Percentiles rank a stretch among this genome's conserved stretches.
Evolutionary conservation across 2,113 vertebrate genomes (phyloP).

Genomic region (Syngnathus typhle): DNA sequence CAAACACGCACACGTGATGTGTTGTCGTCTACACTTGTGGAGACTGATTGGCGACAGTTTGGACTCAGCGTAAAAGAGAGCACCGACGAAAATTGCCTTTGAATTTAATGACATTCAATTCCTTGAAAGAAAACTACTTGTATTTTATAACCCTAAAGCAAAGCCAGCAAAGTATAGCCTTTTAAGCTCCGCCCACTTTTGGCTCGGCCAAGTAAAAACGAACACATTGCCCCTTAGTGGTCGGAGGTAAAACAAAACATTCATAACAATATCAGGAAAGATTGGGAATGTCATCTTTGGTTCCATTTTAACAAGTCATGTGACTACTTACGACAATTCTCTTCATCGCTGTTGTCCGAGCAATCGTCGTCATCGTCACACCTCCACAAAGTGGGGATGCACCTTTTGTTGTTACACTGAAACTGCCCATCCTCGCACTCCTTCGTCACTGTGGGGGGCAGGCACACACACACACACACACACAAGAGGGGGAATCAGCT

Average conservation of each 20-base stretch:
- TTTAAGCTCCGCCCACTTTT: too few species aligned
- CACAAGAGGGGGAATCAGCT: not conserved
- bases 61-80: too few species aligned
- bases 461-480: not conserved
- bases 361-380: conserved; percentile 97
- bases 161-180: too few species aligned
- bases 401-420: conserved; percentile 88
- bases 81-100: too few species aligned
- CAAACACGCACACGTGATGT: too few species aligned
- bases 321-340: conserved; percentile 90
- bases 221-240: too few species aligned
- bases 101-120: too few species aligned
- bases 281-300: not conserved
- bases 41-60: too few species aligned
- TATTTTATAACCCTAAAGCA: too few species aligned
- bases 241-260: not conserved
- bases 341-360: conserved; percentile 93
- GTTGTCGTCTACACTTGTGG: too few species aligned
- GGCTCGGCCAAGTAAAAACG: too few species aligned
- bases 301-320: not conserved
- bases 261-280: not conserved
- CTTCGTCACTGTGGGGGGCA: conserved; percentile 52
- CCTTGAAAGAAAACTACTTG: too few species aligned
- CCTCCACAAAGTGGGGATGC: conserved; percentile 90
- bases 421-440: conserved; percentile 91